These are phyloP conservation scores for Phyllotreta striolata DNA, from an alignment of 2,888 invertebrate species.

Conservation along the genomic window DNA sequence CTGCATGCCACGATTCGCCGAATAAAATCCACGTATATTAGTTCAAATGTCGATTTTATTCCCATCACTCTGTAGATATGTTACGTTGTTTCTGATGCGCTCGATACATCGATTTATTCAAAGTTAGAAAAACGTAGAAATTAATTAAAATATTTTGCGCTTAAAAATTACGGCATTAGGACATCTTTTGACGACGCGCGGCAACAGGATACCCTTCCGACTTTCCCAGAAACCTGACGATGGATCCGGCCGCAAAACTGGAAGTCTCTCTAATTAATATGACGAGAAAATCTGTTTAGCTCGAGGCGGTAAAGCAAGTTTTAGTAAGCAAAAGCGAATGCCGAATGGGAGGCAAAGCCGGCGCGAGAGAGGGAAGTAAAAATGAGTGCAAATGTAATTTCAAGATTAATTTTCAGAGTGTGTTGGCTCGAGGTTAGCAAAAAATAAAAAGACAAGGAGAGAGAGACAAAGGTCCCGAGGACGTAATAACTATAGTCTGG, in stretches of 20 bases:
- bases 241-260: conserved; percentile 30
- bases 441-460: conserved; percentile 43
- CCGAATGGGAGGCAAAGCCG: conserved; percentile 40
- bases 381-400: conserved; percentile 69
- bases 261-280: conserved; percentile 53
- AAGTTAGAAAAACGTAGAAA: no score
- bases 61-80: no score
- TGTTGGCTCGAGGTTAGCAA: conserved; percentile 49
- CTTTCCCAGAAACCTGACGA: conserved; percentile 30
- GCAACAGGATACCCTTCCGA: conserved; percentile 18
- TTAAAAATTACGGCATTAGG: neutral
- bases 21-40: no score
- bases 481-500: conserved; percentile 11
- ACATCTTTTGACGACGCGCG: conserved; percentile 12
- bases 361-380: conserved; percentile 54
- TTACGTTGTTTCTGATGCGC: no score
- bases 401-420: conserved; percentile 64
- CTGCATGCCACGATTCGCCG: neutral
- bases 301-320: conserved; percentile 50
- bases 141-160: no score
- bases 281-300: conserved; percentile 53
- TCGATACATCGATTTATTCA: no score
- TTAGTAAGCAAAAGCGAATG: conserved; percentile 46
- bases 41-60: no score
- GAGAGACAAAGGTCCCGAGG: conserved; percentile 38